A percentile compares a stretch with the other conserved stretches of the same genome.
phyloP scores from a whole-genome alignment of 2,888 invertebrate genomes.

The Mimumesa dahlbomi region DNA sequence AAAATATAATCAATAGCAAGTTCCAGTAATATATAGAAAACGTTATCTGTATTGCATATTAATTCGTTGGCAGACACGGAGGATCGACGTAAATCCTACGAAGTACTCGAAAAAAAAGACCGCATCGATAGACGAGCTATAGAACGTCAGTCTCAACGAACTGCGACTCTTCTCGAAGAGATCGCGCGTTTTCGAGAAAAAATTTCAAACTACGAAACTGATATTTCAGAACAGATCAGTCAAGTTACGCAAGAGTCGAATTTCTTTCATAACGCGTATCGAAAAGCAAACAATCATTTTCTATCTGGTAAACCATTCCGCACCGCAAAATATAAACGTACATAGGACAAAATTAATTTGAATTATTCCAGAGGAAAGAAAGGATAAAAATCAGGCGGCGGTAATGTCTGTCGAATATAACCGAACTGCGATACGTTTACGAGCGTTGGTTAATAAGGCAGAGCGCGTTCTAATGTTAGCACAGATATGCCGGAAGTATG shows the following conservation, averaged over 20 bases:
- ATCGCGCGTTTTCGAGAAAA: constrained; percentile 60
- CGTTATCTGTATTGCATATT: neutral
- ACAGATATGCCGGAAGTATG: constrained; percentile 71
- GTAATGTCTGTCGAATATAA: constrained; percentile 63
- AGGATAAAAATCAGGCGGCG: constrained; percentile 61
- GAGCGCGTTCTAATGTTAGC: constrained; percentile 61
- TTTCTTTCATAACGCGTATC: constrained; percentile 62
- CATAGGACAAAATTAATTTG: no score
- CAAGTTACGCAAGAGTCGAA: constrained; percentile 59
- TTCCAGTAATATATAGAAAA: neutral
- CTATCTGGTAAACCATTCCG: constrained; percentile 56
- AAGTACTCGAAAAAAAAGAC: constrained; percentile 65
- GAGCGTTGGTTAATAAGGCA: constrained; percentile 55
- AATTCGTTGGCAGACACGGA: constrained; percentile 58
- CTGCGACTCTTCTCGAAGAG: constrained; percentile 54
- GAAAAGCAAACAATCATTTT: constrained; percentile 59
- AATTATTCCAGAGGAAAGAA: constrained; percentile 63
- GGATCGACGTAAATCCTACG: constrained; percentile 59
- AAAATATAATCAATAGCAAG: no score
- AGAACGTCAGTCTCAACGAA: constrained; percentile 57
- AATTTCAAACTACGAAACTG: constrained; percentile 29
- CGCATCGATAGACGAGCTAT: constrained; percentile 64
- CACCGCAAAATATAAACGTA: no score
- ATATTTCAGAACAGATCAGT: constrained; percentile 38
- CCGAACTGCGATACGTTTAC: constrained; percentile 53